Percentiles rank a stretch among this genome's conserved stretches.
Evolutionary conservation across 2,797 vertebrate species (phyloP).

Genomic region (Miichthys miiuy): DNA sequence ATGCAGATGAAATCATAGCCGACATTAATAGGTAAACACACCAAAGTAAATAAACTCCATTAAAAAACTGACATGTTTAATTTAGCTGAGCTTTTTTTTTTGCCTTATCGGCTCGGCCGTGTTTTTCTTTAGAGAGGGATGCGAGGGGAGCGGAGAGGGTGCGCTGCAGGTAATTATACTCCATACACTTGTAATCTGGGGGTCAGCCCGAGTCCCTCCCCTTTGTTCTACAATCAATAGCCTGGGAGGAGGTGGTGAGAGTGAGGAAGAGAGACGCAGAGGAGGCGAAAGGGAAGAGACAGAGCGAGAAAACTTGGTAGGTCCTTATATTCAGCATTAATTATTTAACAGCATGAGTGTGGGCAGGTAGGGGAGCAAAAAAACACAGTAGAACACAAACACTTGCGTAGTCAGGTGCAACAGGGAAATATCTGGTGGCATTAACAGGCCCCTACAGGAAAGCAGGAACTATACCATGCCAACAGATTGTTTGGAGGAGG

Average conservation of each 20-base stretch:
- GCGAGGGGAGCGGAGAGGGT: slow-evolving; percentile 41
- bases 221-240: slow-evolving; percentile 74
- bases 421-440: slow-evolving; percentile 61
- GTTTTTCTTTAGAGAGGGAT: slow-evolving; percentile 43
- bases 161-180: slow-evolving; percentile 74
- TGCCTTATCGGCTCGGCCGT: slow-evolving; percentile 38
- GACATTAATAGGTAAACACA: slow-evolving; percentile 72
- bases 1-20: slow-evolving; percentile 68
- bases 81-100: slow-evolving; percentile 52
- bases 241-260: slow-evolving; percentile 36
- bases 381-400: slow-evolving; percentile 53
- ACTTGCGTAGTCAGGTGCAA: slow-evolving; percentile 62
- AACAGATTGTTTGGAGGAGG: slow-evolving; percentile 34
- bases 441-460: slow-evolving; percentile 56
- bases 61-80: slow-evolving; percentile 75
- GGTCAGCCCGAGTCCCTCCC: slow-evolving; percentile 61
- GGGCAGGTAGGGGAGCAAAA: slow-evolving; percentile 45
- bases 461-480: slow-evolving; percentile 19
- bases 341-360: slow-evolving; percentile 64
- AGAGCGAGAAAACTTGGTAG: slow-evolving; percentile 38
- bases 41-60: slow-evolving; percentile 71
- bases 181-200: slow-evolving; percentile 65
- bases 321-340: slow-evolving; percentile 68
- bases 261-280: slow-evolving; percentile 12
- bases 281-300: slow-evolving; percentile 16